Evolutionary conservation across 2,797 vertebrate species (phyloP).

Genomic region (Geotrypetes seraphini): DNA sequence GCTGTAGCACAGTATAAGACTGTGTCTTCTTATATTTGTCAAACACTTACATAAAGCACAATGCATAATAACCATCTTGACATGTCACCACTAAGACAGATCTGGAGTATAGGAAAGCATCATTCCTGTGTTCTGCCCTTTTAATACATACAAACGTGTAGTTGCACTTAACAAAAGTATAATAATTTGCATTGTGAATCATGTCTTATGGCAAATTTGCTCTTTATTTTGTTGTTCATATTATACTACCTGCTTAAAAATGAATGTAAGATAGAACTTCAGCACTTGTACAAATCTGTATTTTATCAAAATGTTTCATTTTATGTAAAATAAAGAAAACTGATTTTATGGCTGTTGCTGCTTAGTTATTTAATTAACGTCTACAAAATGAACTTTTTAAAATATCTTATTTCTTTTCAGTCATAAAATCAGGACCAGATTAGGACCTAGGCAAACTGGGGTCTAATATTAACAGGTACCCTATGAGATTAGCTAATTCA

Average conservation of each 20-base stretch:
- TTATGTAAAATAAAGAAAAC: conserved; percentile 27
- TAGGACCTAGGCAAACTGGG: too few species aligned
- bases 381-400: too few species aligned
- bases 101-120: neutral
- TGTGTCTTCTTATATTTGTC: too few species aligned
- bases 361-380: too few species aligned
- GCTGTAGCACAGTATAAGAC: too few species aligned
- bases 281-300: conserved; percentile 62
- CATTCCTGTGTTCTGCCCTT: neutral
- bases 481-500: too few species aligned
- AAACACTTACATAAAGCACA: too few species aligned
- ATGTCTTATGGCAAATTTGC: neutral
- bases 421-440: too few species aligned
- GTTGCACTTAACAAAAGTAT: conserved; percentile 12
- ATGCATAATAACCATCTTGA: too few species aligned
- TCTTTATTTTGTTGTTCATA: conserved; percentile 25
- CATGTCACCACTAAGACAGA: conserved; percentile 9
- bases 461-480: too few species aligned
- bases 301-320: conserved; percentile 50
- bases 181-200: conserved; percentile 14
- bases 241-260: conserved; percentile 54
- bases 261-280: conserved; percentile 69
- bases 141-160: neutral
- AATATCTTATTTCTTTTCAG: too few species aligned
- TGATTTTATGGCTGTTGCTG: conserved; percentile 5